phyloP scores from a whole-genome alignment of 1,140 invertebrate species.

The Lamellibrachia luymesi region DNA sequence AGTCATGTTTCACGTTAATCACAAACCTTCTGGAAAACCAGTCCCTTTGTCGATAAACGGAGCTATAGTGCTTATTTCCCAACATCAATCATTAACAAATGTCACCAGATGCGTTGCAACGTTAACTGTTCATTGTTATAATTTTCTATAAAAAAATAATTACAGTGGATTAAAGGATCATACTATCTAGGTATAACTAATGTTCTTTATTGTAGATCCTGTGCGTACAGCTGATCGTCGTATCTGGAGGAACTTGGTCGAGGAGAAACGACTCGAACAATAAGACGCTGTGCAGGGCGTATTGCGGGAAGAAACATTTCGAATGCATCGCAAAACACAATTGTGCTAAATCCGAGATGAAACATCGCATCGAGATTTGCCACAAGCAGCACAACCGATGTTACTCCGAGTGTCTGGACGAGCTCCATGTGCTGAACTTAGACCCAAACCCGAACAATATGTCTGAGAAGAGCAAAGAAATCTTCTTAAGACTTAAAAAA shows the following conservation, averaged over 20 bases:
- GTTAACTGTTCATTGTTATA: too few relatives aligned
- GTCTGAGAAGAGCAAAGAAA: neutral
- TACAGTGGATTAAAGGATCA: neutral
- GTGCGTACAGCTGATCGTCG: neutral
- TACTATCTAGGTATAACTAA: too few relatives aligned
- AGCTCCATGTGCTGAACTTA: neutral
- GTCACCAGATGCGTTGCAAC: too few relatives aligned
- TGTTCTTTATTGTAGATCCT: too few relatives aligned
- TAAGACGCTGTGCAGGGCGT: too few relatives aligned
- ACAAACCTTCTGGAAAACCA: too few relatives aligned
- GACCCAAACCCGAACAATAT: neutral
- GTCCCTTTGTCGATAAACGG: too few relatives aligned
- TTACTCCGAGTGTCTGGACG: neutral
- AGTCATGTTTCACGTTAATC: too few relatives aligned
- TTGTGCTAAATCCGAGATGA: neutral
- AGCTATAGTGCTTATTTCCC: too few relatives aligned
- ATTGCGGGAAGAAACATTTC: neutral
- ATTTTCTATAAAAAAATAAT: too few relatives aligned
- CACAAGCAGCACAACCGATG: neutral
- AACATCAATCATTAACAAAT: too few relatives aligned
- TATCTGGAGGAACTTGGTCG: neutral
- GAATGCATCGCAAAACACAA: neutral
- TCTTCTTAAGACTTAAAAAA: neutral
- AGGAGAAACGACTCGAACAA: neutral
- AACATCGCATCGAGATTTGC: neutral